Evolutionary conservation across 2,888 invertebrate genomes (phyloP).

Genomic region (Drosophila antonietae): DNA sequence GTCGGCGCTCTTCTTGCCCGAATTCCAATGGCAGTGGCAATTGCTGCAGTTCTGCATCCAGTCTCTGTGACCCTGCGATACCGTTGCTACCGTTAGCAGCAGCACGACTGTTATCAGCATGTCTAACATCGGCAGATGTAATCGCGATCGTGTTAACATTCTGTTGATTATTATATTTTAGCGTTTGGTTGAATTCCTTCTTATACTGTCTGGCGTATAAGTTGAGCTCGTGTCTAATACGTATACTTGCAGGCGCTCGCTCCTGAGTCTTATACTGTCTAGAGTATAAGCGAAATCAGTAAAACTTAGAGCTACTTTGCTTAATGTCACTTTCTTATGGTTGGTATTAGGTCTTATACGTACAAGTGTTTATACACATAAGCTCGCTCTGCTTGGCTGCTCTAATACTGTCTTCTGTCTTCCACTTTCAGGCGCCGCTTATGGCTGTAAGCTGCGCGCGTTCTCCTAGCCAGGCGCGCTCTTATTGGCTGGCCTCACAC

Average conservation of each 20-base stretch:
- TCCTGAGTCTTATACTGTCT: neutral
- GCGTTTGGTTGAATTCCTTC: neutral
- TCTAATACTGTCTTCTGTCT: neutral
- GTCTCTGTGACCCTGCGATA: slow-evolving; percentile 73
- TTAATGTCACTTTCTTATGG: neutral
- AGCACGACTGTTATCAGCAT: slow-evolving; percentile 29
- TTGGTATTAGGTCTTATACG: neutral
- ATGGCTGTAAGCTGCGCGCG: slow-evolving; percentile 12
- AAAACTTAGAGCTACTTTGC: neutral
- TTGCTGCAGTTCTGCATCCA: slow-evolving; percentile 83
- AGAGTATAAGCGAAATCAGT: neutral
- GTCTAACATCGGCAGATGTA: slow-evolving; percentile 12
- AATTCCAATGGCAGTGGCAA: slow-evolving; percentile 94
- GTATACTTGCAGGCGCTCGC: neutral
- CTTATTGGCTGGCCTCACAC: slow-evolving; percentile 29
- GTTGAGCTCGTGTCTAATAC: neutral
- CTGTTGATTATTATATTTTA: neutral
- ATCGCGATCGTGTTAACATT: slow-evolving; percentile 14
- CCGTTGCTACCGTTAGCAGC: slow-evolving; percentile 46
- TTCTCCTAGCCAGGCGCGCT: neutral
- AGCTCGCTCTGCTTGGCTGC: neutral
- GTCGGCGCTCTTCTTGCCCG: slow-evolving; percentile 93
- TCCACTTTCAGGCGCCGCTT: neutral
- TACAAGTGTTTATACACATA: neutral
- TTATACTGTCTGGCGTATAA: neutral